Evolutionary conservation across 2,888 invertebrate genomes (phyloP), one percentile per base, ranked within the genome.

Genomic region (Agriopis leucophaearia): DNA sequence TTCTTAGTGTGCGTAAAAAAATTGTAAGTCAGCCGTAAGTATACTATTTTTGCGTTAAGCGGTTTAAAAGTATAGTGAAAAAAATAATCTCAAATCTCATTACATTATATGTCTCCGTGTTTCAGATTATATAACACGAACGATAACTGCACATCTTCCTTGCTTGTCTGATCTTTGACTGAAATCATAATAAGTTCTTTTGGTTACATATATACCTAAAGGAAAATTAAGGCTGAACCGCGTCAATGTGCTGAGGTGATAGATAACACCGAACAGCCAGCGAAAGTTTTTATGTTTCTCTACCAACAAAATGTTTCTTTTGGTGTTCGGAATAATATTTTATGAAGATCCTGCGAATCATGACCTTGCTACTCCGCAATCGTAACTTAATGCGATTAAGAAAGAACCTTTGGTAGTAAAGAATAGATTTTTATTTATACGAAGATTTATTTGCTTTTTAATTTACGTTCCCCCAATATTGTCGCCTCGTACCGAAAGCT

Each of bases 291-390:
- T 62, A 54, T 62, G 62, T 10, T 54, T 44, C 50, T 27, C 15
- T n/a, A 42, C 50, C 27, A 15, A 54, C 27, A 15, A 54, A 45
- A 60, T 65, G 59, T 56, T 56, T 66, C 50, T 61, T 52, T 55
- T 59, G 59, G 59, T 60, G 55, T 64, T 60, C 57, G n/a, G 9
- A 64, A 68, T 60, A 68, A 64, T 64, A 64, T 57, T 68, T 55
- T 67, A 63, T 59, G 63, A 50, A 59, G 15, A 52, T 40, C 52
- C 63, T 63, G 55, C 55, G 38, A 59, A 68, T 60, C 59, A 68
- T 64, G 36, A n/a, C n/a, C n/a, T n/a, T n/a, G 55, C 44, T 55
- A 68, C 54, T 65, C 16, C 44, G 40, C 57, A 51, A 47, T 45
- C 45, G 48, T 15, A 52, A 54, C 47, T 40, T 42, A 66, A 52